Conservation (phyloP, 2,113 vertebrate species). For the Saimiri boliviensis region DNA sequence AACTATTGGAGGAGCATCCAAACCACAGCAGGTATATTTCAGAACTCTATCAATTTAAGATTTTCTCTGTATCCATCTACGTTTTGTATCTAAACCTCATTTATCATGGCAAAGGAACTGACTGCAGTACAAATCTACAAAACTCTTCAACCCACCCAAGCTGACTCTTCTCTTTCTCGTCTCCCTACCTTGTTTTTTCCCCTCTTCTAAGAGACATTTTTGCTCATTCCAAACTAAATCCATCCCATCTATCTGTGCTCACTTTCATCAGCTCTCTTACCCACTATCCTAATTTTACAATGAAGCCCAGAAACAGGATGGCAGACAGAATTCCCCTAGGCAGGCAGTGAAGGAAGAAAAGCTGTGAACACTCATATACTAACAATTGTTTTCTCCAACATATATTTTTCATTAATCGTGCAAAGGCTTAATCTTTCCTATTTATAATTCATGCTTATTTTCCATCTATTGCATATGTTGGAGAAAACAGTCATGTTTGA, state of each 20-base stretch:
- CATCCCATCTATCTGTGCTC: accelerated
- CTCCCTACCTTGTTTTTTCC: too few species aligned
- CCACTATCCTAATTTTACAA: too few species aligned
- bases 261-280: not conserved
- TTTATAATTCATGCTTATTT: not conserved
- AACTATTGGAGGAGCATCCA: not conserved
- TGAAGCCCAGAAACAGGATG: accelerated
- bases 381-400: not conserved
- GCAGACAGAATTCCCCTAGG: not conserved
- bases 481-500: too few species aligned
- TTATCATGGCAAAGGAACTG: not conserved
- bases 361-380: not conserved
- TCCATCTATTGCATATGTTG: not conserved
- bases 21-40: not conserved
- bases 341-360: not conserved
- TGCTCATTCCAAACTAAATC: not conserved
- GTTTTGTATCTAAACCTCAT: not conserved
- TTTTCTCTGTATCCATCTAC: not conserved
- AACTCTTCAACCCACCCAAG: not conserved
- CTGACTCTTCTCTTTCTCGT: not conserved
- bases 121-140: not conserved
- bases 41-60: not conserved
- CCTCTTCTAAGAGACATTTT: not conserved
- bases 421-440: not conserved
- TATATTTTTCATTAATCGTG: not conserved